phyloP scores from a whole-genome alignment of 2,888 invertebrate species.

The Nemotelus pantherinus region DNA sequence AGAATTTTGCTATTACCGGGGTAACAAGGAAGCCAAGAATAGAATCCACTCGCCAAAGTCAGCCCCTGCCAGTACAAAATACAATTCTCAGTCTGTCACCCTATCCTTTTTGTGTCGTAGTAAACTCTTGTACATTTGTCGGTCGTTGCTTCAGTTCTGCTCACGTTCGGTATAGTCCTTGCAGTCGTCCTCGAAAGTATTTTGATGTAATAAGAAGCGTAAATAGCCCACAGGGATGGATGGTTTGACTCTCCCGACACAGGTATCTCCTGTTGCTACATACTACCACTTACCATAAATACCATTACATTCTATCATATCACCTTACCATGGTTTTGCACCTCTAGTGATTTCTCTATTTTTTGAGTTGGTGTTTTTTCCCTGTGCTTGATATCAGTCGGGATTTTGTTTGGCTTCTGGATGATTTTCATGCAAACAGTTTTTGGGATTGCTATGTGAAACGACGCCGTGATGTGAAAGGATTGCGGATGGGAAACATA shows the following conservation, averaged over 20 bases:
- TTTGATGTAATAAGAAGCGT: conserved; percentile 45
- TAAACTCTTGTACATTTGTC: conserved; percentile 29
- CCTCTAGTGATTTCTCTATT: neutral
- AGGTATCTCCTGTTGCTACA: conserved; percentile 32
- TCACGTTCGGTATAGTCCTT: neutral
- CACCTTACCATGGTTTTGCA: too few species aligned
- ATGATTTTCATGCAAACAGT: neutral
- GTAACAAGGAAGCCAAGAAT: neutral
- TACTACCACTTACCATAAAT: neutral
- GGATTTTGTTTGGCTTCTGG: neutral
- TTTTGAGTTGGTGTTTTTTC: neutral
- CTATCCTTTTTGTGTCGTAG: conserved; percentile 4
- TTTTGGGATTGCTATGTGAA: neutral
- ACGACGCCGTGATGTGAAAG: neutral
- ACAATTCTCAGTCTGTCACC: neutral
- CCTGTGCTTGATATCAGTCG: neutral
- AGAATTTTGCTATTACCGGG: conserved; percentile 36
- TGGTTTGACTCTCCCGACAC: conserved; percentile 15
- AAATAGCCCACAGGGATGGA: conserved; percentile 48
- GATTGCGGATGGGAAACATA: neutral
- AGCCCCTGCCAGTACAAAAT: too few species aligned
- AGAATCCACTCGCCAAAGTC: too few species aligned
- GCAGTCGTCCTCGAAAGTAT: conserved; percentile 27
- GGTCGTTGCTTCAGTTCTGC: conserved; percentile 26
- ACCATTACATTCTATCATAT: neutral